A percentile compares a stretch with the other conserved stretches of the same genome.
Conservation (phyloP, 2,888 invertebrate genomes). For the Dryocosmus kuriphilus region DNA sequence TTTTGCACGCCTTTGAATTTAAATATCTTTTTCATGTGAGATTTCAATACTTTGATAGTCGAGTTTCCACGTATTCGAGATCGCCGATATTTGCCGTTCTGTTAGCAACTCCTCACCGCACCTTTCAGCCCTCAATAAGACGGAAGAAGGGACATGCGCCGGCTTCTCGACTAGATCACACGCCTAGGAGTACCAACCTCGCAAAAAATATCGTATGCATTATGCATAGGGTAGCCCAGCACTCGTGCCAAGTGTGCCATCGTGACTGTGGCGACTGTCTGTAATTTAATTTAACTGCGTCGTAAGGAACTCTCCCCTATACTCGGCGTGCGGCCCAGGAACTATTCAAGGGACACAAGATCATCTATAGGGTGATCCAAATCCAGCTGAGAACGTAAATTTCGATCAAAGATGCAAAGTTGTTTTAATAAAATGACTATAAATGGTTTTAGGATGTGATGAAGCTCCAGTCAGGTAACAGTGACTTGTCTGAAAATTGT, state of each 20-base stretch:
- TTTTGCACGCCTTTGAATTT: neutral
- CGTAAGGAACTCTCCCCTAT: conserved; percentile 68
- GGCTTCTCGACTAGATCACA: conserved; percentile 47
- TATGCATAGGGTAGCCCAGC: conserved; percentile 69
- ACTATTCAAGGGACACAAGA: conserved; percentile 42
- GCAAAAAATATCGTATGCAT: conserved; percentile 74
- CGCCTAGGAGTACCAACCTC: conserved; percentile 59
- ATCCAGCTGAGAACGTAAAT: neutral
- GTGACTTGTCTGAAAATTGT: too few relatives aligned
- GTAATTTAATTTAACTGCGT: conserved; percentile 75
- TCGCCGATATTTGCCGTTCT: conserved; percentile 63
- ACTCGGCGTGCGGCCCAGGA: conserved; percentile 54
- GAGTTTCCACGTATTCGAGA: conserved; percentile 48
- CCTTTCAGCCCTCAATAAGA: conserved; percentile 13
- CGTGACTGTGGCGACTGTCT: conserved; percentile 73
- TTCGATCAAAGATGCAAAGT: neutral
- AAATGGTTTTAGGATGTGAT: too few relatives aligned
- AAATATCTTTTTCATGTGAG: too few relatives aligned
- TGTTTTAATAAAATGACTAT: neutral
- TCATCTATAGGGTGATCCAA: conserved; percentile 31
- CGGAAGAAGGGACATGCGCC: conserved; percentile 30
- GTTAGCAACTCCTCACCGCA: conserved; percentile 56
- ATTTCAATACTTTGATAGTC: conserved; percentile 3
- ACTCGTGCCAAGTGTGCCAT: conserved; percentile 74
- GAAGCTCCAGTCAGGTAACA: too few relatives aligned